phyloP scores from a whole-genome alignment of 2,888 invertebrate genomes.

The Drosophila kokeensis region DNA sequence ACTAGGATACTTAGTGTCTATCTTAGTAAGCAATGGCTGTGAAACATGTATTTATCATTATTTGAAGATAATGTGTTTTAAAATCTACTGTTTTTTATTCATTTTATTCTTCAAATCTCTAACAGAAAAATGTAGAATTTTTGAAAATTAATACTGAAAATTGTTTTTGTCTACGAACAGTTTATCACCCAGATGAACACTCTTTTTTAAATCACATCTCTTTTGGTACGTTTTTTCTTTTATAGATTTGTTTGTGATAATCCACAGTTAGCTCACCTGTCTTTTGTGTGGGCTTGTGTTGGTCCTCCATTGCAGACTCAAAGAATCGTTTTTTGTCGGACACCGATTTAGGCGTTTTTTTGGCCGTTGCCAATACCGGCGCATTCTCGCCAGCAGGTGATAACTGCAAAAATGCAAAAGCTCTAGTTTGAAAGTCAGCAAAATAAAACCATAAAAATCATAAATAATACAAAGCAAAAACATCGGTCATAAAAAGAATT shows the following conservation, averaged over 20 bases:
- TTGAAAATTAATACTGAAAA: neutral
- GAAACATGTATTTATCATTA: neutral
- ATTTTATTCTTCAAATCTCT: neutral
- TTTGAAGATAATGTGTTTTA: neutral
- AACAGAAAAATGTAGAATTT: neutral
- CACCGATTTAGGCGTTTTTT: constrained; percentile 92
- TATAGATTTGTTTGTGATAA: neutral
- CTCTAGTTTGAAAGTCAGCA: constrained; percentile 52
- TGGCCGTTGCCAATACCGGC: constrained; percentile 87
- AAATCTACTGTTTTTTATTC: neutral
- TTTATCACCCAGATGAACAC: too few species aligned
- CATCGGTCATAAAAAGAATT: constrained; percentile 38
- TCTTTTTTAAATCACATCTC: neutral
- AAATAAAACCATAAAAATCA: constrained; percentile 19
- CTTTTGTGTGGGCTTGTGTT: constrained; percentile 93
- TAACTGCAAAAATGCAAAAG: constrained; percentile 65
- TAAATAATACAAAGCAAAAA: constrained; percentile 19
- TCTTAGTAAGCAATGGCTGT: neutral
- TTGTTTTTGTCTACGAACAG: neutral
- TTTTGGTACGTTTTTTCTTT: neutral
- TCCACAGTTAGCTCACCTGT: constrained; percentile 87
- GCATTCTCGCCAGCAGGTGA: constrained; percentile 52
- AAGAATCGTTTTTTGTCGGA: constrained; percentile 98
- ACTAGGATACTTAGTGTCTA: neutral
- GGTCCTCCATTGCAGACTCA: constrained; percentile 97